phyloP scores from a whole-genome alignment of 2,113 vertebrate species.

The Strix aluco region DNA sequence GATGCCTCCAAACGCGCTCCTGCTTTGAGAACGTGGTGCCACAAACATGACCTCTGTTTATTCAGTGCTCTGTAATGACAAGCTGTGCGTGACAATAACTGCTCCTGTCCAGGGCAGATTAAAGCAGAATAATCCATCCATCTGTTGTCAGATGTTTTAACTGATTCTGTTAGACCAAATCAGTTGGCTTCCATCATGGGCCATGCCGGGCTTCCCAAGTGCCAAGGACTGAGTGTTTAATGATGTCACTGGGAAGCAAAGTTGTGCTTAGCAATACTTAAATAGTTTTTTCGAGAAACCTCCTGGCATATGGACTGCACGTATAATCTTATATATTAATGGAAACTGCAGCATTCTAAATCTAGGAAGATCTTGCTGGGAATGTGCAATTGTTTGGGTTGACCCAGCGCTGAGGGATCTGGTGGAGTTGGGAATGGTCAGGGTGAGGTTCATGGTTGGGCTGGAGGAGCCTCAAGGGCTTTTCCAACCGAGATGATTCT shows the following conservation, averaged over 20 bases:
- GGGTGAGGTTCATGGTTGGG: no score
- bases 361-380: neutral
- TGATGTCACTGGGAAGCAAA: neutral
- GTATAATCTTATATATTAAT: accelerated
- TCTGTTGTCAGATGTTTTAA: accelerated
- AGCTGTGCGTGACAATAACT: neutral
- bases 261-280: neutral
- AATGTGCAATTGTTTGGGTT: neutral
- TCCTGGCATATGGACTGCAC: accelerated
- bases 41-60: neutral
- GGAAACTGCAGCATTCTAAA: neutral
- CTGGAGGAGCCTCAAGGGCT: no score
- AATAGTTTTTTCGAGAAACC: neutral
- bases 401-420: no score
- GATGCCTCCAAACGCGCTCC: neutral
- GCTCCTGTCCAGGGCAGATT: neutral
- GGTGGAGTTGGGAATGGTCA: no score
- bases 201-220: neutral
- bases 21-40: neutral
- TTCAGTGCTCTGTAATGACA: neutral
- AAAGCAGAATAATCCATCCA: neutral
- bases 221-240: neutral
- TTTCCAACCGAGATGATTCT: no score
- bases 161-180: accelerated
- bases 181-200: accelerated